Evolutionary conservation across 1,140 invertebrate species (phyloP).

Genomic region (Arion vulgaris): DNA sequence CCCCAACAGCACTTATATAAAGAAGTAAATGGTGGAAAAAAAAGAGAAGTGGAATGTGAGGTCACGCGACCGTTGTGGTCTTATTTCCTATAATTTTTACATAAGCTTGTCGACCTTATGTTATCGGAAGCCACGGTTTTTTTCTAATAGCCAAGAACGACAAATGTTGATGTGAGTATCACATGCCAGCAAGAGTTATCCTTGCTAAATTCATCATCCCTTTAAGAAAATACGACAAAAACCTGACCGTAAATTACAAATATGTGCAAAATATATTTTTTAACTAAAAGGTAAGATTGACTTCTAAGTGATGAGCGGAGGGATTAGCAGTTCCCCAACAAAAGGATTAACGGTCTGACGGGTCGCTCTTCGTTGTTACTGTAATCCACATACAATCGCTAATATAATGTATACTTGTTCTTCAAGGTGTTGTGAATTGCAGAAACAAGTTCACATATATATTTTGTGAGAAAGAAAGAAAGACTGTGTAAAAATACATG

Average conservation of each 20-base stretch:
- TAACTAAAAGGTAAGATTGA: background rate
- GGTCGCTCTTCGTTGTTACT: background rate
- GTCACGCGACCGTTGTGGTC: no score
- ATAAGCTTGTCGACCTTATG: no score
- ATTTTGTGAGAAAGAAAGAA: no score
- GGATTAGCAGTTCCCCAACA: background rate
- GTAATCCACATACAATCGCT: background rate
- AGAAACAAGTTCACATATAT: background rate
- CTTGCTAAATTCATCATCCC: background rate
- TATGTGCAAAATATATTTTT: background rate
- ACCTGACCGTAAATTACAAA: background rate
- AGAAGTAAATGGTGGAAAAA: no score
- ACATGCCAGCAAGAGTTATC: background rate
- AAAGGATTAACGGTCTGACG: background rate
- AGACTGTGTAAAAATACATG: no score
- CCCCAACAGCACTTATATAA: no score
- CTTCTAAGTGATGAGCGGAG: background rate
- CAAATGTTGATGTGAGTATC: background rate
- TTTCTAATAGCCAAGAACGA: background rate
- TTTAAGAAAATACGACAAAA: background rate
- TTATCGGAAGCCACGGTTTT: no score
- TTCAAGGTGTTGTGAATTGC: background rate
- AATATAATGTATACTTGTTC: background rate
- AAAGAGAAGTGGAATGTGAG: no score
- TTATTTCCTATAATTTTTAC: no score